phyloP scores from a whole-genome alignment of 2,113 vertebrate genomes.

The Mesembrinibis cayennensis region DNA sequence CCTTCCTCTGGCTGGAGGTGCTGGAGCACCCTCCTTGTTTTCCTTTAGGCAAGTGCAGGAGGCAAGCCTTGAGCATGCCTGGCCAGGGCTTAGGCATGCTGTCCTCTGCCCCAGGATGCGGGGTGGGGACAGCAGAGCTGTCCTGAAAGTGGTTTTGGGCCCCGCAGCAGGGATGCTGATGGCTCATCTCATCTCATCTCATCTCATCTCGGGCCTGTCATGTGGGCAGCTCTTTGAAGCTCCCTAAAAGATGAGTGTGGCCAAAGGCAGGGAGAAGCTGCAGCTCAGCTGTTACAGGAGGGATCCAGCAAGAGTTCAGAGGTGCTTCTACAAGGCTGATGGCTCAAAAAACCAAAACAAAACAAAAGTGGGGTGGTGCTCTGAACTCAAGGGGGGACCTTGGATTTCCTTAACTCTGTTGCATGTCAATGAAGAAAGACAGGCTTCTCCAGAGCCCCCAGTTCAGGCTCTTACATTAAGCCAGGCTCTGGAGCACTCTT shows the following conservation, averaged over 20 bases:
- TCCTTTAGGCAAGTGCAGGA: background rate
- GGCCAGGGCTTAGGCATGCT: background rate
- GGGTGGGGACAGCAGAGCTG: background rate
- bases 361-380: background rate
- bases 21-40: background rate
- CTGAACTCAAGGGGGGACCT: background rate
- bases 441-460: background rate
- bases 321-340: background rate
- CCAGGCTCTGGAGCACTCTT: background rate
- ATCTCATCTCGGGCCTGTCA: background rate
- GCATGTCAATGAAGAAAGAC: background rate
- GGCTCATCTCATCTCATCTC: background rate
- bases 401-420: background rate
- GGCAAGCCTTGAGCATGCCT: rapidly evolving
- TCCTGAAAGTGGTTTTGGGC: background rate
- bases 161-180: background rate
- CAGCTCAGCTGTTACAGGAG: background rate
- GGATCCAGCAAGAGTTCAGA: background rate
- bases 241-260: background rate
- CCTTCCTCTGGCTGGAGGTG: background rate
- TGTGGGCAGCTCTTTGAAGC: background rate
- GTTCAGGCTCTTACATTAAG: background rate
- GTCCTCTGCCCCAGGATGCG: background rate
- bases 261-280: background rate
- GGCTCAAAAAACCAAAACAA: background rate